Percentiles rank a stretch among this genome's conserved stretches.
These are phyloP conservation scores for Camelus dromedarius DNA, from an alignment of 2,113 vertebrate species.

Conservation along the genomic window DNA sequence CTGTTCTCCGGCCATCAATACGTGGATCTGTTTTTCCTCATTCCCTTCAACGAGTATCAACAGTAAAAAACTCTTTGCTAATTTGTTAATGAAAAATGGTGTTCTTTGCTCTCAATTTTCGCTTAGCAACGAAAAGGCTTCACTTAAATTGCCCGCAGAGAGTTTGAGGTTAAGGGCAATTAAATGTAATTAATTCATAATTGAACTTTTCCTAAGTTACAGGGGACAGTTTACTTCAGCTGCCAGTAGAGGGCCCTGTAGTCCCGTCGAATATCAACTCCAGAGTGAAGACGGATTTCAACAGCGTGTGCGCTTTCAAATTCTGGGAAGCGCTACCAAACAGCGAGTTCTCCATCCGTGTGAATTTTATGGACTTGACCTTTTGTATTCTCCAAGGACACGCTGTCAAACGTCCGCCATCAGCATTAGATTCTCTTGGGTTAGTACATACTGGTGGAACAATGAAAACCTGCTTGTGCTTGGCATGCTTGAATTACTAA, in stretches of 20 bases:
- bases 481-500: not conserved
- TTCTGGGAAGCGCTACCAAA: not conserved
- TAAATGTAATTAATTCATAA: conserved; percentile 88
- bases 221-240: conserved; percentile 40
- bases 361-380: not conserved
- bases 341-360: rapidly evolving
- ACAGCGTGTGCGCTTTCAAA: rapidly evolving
- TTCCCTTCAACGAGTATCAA: not conserved
- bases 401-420: rapidly evolving
- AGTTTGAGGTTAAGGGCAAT: conserved; percentile 87
- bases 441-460: not conserved
- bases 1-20: not conserved
- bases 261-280: conserved; percentile 74
- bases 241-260: conserved; percentile 90
- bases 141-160: conserved; percentile 83
- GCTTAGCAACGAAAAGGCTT: conserved; percentile 66
- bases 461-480: not conserved
- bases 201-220: conserved; percentile 74
- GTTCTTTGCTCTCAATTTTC: conserved; percentile 64
- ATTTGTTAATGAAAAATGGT: conserved; percentile 75
- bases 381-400: not conserved
- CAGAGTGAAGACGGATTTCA: not conserved
- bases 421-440: not conserved
- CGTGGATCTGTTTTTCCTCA: rapidly evolving
- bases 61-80: conserved; percentile 71